Evolutionary conservation across 2,888 invertebrate genomes (phyloP).

Genomic region (Plagodis pulveraria): DNA sequence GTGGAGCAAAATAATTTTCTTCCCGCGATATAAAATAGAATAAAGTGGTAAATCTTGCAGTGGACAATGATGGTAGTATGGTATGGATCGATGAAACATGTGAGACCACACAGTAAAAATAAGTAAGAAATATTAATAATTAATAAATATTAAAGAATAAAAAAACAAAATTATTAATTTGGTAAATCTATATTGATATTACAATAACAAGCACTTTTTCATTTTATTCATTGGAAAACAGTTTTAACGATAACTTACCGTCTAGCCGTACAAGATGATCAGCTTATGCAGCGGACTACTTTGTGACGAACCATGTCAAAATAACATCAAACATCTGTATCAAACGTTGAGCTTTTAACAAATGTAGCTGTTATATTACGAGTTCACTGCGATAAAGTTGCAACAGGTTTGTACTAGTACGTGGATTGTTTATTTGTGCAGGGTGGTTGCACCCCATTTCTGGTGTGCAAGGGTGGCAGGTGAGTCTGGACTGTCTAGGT

Average conservation of each 20-base stretch:
- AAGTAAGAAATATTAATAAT: too few species aligned
- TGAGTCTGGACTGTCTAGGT: constrained; percentile 1
- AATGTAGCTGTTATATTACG: background rate
- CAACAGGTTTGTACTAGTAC: background rate
- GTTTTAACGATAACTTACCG: background rate
- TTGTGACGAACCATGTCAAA: constrained; percentile 1
- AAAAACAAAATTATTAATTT: too few species aligned
- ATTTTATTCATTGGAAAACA: too few species aligned
- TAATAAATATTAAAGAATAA: too few species aligned
- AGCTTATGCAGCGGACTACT: background rate
- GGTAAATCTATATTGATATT: too few species aligned
- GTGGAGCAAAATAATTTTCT: too few species aligned
- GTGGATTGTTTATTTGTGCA: background rate
- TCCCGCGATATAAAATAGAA: too few species aligned
- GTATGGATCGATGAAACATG: too few species aligned
- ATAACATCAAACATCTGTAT: background rate
- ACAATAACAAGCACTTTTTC: too few species aligned
- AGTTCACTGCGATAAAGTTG: constrained; percentile 3
- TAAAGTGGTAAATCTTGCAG: too few species aligned
- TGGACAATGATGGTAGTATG: too few species aligned
- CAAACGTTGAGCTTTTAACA: background rate
- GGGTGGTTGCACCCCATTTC: background rate
- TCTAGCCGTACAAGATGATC: background rate
- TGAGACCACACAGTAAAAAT: too few species aligned
- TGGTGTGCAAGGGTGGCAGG: constrained; percentile 5